Evolutionary conservation across 1,140 invertebrate species (phyloP).

Genomic region (Meloidogyne exigua): DNA sequence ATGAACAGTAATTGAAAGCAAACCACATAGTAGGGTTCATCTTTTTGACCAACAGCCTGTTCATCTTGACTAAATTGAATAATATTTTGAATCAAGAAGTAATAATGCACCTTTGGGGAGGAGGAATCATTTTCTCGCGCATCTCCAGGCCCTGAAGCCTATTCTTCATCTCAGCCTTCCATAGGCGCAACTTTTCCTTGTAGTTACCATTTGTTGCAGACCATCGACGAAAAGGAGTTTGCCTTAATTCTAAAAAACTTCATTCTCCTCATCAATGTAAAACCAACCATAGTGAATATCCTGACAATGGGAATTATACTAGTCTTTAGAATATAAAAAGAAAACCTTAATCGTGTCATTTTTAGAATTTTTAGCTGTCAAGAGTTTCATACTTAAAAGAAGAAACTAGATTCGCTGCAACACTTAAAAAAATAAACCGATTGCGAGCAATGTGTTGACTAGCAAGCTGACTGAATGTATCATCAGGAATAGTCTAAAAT

Average conservation of each 20-base stretch:
- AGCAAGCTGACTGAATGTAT: constrained; percentile 17
- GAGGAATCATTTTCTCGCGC: constrained; percentile 31
- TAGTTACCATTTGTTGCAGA: constrained; percentile 41
- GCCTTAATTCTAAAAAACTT: constrained; percentile 31
- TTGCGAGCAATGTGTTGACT: constrained; percentile 33
- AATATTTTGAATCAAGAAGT: neutral
- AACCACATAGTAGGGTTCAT: constrained; percentile 29
- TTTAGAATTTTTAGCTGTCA: neutral
- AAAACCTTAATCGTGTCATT: constrained; percentile 11
- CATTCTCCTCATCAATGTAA: neutral
- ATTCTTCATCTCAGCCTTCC: constrained; percentile 41
- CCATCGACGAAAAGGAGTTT: constrained; percentile 42
- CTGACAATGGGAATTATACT: neutral
- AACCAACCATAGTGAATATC: constrained; percentile 5
- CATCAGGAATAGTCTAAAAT: constrained; percentile 8
- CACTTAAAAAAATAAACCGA: neutral
- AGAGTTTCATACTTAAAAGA: neutral
- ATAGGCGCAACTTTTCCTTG: constrained; percentile 42
- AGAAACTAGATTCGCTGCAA: neutral
- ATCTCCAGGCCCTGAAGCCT: constrained; percentile 26
- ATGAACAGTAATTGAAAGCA: neutral
- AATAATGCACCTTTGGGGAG: constrained; percentile 1
- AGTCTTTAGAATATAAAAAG: neutral
- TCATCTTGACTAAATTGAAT: constrained; percentile 14
- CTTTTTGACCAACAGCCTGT: neutral